Percentiles rank a stretch among this genome's conserved stretches.
Evolutionary conservation across 2,797 vertebrate genomes (phyloP).

Genomic region (Kryptolebias ocellatus): DNA sequence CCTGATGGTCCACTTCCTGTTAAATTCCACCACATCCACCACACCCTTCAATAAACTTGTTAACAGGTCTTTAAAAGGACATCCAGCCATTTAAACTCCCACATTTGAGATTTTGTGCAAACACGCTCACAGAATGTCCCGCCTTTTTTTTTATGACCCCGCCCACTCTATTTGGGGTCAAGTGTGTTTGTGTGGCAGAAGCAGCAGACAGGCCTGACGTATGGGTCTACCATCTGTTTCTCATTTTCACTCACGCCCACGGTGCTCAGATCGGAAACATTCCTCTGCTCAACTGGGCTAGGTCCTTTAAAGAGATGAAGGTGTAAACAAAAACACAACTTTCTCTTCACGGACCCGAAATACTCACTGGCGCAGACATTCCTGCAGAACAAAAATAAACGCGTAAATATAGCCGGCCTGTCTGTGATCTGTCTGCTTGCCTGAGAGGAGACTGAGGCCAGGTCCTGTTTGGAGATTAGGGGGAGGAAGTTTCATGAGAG

Average conservation of each 20-base stretch:
- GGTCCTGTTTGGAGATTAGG: constrained; percentile 32
- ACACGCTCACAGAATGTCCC: constrained; percentile 18
- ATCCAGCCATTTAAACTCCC: constrained; percentile 45
- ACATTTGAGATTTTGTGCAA: constrained; percentile 20
- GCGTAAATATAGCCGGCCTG: constrained; percentile 46
- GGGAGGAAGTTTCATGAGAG: constrained; percentile 30
- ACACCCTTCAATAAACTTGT: constrained; percentile 55
- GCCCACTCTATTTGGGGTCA: constrained; percentile 52
- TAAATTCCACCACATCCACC: constrained; percentile 53
- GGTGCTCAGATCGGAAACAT: constrained; percentile 73
- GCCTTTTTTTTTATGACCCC: constrained; percentile 42
- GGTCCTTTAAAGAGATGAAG: constrained; percentile 59
- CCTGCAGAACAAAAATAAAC: constrained; percentile 28
- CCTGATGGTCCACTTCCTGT: constrained; percentile 53
- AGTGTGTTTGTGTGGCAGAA: constrained; percentile 59
- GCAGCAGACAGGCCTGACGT: constrained; percentile 51
- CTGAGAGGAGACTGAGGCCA: constrained; percentile 25
- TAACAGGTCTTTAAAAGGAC: constrained; percentile 48
- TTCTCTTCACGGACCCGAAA: constrained; percentile 45
- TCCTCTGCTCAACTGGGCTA: constrained; percentile 59
- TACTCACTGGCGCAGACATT: constrained; percentile 34
- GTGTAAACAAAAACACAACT: constrained; percentile 49
- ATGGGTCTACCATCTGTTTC: constrained; percentile 79
- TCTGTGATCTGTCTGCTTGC: constrained; percentile 31
- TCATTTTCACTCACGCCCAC: constrained; percentile 67